Evolutionary conservation across 2,797 vertebrate genomes (phyloP).

Genomic region (Anabacerthia variegaticeps): DNA sequence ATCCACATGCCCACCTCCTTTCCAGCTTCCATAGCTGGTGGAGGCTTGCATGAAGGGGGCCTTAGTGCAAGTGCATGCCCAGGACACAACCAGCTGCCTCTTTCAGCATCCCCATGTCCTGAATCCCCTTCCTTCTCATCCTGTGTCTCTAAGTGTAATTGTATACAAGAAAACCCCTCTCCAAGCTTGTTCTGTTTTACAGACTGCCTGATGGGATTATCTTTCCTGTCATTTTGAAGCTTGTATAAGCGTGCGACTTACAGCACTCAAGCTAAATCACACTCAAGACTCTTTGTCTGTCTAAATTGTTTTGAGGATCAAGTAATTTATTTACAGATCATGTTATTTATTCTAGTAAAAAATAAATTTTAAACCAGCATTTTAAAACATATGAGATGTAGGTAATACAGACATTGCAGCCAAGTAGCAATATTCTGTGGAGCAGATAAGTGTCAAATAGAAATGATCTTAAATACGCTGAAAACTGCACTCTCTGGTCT

Average conservation of each 20-base stretch:
- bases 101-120: background rate
- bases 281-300: constrained; percentile 20
- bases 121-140: background rate
- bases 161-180: constrained; percentile 36
- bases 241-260: background rate
- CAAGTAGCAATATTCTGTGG: constrained; percentile 26
- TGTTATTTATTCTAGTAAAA: background rate
- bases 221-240: constrained; percentile 52
- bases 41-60: background rate
- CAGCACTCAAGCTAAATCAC: constrained; percentile 43
- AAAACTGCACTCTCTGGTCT: background rate
- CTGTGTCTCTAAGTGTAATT: background rate
- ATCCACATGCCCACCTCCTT: background rate
- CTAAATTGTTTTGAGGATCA: constrained; percentile 29
- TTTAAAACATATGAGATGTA: background rate
- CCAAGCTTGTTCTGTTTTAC: constrained; percentile 28
- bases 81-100: background rate
- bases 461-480: constrained; percentile 7
- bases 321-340: constrained; percentile 6
- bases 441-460: background rate
- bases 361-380: background rate
- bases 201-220: constrained; percentile 53
- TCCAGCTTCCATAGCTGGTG: background rate
- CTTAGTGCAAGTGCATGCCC: background rate
- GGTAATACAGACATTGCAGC: background rate